Conservation (phyloP, 1,140 invertebrate genomes). For the Prorops nasuta region DNA sequence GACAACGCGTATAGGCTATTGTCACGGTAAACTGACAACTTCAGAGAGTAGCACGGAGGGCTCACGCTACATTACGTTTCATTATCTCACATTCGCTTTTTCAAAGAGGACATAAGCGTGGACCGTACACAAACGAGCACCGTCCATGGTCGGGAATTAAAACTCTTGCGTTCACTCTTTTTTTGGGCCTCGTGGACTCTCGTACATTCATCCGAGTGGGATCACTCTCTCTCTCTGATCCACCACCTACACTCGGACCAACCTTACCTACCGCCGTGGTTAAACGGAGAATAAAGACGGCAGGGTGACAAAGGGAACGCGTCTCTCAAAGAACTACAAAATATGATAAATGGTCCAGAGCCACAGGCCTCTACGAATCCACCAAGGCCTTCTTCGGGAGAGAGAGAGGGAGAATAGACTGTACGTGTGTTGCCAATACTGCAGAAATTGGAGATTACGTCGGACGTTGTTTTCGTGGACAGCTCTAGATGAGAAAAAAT, state of each 20-base stretch:
- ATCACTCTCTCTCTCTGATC: no score
- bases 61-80: slow-evolving; percentile 33
- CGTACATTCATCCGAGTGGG: slow-evolving; percentile 13
- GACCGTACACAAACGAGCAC: slow-evolving; percentile 12
- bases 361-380: neutral
- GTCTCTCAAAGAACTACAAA: slow-evolving; percentile 41
- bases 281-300: slow-evolving; percentile 38
- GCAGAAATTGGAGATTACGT: no score
- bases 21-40: slow-evolving; percentile 8
- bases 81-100: slow-evolving; percentile 33
- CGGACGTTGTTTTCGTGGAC: no score
- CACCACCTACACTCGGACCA: slow-evolving; percentile 19
- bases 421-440: no score
- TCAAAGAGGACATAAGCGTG: slow-evolving; percentile 19
- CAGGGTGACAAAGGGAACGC: slow-evolving; percentile 39
- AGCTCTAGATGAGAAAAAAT: no score
- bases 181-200: neutral
- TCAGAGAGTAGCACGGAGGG: slow-evolving; percentile 6
- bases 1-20: slow-evolving; percentile 14
- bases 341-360: slow-evolving; percentile 49
- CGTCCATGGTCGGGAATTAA: slow-evolving; percentile 17
- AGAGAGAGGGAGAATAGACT: no score
- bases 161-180: slow-evolving; percentile 13
- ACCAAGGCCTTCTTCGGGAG: no score
- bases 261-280: slow-evolving; percentile 46